phyloP scores from a whole-genome alignment of 2,888 invertebrate genomes.

The Chorisops tibialis region DNA sequence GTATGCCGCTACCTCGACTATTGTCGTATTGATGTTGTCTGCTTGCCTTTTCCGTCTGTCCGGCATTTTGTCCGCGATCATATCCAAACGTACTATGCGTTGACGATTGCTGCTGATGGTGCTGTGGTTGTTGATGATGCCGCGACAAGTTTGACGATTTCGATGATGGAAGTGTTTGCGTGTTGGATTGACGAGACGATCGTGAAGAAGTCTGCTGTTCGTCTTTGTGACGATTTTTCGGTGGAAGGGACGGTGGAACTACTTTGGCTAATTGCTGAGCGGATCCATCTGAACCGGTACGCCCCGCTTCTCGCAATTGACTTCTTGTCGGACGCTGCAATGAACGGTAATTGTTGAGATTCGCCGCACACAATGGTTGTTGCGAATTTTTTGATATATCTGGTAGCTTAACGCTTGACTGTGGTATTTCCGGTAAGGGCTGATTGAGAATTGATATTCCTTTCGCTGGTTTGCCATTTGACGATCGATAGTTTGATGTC shows the following conservation, averaged over 20 bases:
- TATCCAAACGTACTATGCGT: slow-evolving; percentile 44
- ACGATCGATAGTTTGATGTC: slow-evolving; percentile 41
- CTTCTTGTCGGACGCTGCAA: slow-evolving; percentile 54
- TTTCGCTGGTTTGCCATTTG: slow-evolving; percentile 34
- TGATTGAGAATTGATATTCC: slow-evolving; percentile 52
- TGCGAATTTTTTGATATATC: slow-evolving; percentile 47
- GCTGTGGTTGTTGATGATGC: slow-evolving; percentile 36
- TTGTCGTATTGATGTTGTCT: slow-evolving; percentile 29
- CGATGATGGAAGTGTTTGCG: slow-evolving; percentile 47
- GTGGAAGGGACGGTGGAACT: slow-evolving; percentile 49
- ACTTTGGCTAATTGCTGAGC: slow-evolving; percentile 32
- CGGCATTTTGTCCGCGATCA: slow-evolving; percentile 40
- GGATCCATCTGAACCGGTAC: slow-evolving; percentile 3
- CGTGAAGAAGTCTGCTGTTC: slow-evolving; percentile 32
- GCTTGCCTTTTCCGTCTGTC: slow-evolving; percentile 38
- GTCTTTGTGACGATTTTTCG: slow-evolving; percentile 50
- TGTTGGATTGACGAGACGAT: slow-evolving; percentile 43
- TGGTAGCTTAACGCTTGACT: slow-evolving; percentile 32
- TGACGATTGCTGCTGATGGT: slow-evolving; percentile 36
- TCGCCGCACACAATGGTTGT: slow-evolving; percentile 51
- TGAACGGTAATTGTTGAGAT: slow-evolving; percentile 59
- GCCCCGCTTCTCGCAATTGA: slow-evolving; percentile 2
- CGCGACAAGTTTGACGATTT: slow-evolving; percentile 46
- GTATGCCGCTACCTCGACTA: slow-evolving; percentile 30
- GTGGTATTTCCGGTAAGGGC: slow-evolving; percentile 52